Evolutionary conservation across 2,888 invertebrate genomes (phyloP).

Genomic region (Campoplex nolae): DNA sequence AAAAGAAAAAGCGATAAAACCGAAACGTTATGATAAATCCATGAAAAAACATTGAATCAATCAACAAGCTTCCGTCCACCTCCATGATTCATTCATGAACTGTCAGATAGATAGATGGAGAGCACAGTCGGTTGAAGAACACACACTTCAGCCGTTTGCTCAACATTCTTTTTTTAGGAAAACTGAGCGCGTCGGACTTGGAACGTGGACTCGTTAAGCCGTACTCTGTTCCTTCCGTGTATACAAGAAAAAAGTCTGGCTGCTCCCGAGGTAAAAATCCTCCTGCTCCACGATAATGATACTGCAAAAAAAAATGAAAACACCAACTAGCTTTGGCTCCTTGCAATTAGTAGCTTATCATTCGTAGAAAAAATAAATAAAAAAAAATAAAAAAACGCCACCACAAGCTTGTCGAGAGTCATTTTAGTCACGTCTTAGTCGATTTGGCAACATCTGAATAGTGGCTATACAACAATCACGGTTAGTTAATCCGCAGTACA

Average conservation of each 20-base stretch:
- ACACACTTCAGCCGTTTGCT: constrained; percentile 54
- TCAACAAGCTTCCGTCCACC: neutral
- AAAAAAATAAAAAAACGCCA: neutral
- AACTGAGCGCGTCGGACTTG: constrained; percentile 71
- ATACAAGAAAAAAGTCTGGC: constrained; percentile 73
- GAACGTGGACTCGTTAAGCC: constrained; percentile 73
- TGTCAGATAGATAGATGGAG: constrained; percentile 18
- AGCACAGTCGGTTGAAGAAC: constrained; percentile 29
- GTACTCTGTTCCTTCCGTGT: constrained; percentile 72
- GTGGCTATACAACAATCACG: neutral
- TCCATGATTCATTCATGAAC: constrained; percentile 19
- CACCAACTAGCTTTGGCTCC: constrained; percentile 33
- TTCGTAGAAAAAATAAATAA: constrained; percentile 29
- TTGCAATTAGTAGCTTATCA: constrained; percentile 62
- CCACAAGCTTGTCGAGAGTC: constrained; percentile 47
- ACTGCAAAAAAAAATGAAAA: constrained; percentile 44
- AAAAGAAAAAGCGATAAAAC: neutral
- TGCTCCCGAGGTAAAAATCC: constrained; percentile 71
- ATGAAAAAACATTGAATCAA: neutral
- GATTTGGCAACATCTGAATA: constrained; percentile 27
- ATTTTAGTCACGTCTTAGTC: constrained; percentile 36
- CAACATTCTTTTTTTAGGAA: constrained; percentile 71
- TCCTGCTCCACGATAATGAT: constrained; percentile 55
- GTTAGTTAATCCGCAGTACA: neutral
- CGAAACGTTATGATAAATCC: neutral